A percentile compares a stretch with the other conserved stretches of the same genome.
These are phyloP conservation scores for Panagrolaimus sp. DNA, from an alignment of 1,140 invertebrate genomes.

Conservation along the genomic window DNA sequence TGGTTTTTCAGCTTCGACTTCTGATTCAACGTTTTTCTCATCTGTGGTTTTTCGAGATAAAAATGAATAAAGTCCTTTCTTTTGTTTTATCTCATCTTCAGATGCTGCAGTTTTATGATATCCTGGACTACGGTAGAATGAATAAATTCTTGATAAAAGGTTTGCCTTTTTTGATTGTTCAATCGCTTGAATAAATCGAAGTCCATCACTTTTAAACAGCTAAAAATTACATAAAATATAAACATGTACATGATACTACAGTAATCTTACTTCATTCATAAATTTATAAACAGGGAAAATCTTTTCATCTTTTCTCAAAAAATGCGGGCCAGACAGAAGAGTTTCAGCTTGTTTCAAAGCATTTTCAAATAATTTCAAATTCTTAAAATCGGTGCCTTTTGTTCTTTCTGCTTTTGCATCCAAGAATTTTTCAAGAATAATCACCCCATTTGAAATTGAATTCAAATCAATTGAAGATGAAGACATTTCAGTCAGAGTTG, in stretches of 20 bases:
- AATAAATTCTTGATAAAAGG: neutral
- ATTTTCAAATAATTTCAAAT: neutral
- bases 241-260: neutral
- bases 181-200: neutral
- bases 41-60: too few species aligned
- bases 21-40: too few species aligned
- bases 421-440: neutral
- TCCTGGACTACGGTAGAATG: neutral
- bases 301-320: neutral
- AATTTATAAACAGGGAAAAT: neutral
- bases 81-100: too few species aligned
- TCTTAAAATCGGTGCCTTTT: neutral
- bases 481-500: constrained; percentile 5
- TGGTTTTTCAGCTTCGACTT: neutral
- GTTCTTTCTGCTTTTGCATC: neutral
- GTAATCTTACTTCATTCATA: neutral
- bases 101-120: neutral
- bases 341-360: neutral
- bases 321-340: neutral
- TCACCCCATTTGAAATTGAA: neutral
- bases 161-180: neutral
- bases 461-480: neutral
- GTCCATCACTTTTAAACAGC: neutral
- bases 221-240: neutral
- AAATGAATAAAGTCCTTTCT: too few species aligned